Base-by-base conservation (phyloP, 92 coral and sea anemone species). In the Hydrozoanthus gracilis region DNA sequence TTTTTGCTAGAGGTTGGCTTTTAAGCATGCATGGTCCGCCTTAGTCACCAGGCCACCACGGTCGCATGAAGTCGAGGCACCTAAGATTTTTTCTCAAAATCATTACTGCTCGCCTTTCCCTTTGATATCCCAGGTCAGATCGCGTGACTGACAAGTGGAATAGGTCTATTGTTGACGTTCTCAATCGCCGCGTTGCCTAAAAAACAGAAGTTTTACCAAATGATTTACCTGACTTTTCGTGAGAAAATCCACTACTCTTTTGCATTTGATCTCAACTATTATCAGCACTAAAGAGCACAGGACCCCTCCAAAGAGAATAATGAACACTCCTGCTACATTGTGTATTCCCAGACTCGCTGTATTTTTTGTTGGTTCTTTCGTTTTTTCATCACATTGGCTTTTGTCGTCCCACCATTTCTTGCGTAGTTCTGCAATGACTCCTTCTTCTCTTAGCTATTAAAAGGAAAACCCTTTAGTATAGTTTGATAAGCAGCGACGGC, bases 301-400 rank as follows among this genome's bases (percentile, higher is more conserved):
- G 7, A 95, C 95, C 3, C 99, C 99, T 44, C 96, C 99, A 73
- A 90, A 82, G 52, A 96, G 90, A 12, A 96, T 91, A 47, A 96
- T 92, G 56, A 96, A 96, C 16, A 96, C 99, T 0, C 99, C 99
- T 6, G 96, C 99, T 87, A 96, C 83, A 89, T 94, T 96, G 92
- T 96, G 69, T 4, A 96, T 85, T 3, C 90, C 97, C 17, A 96
- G 94, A 49, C 95, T 92, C 18, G 87, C 87, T 6, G 99, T 96
- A 18, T 66, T 66, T 3, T 44, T 10, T 20, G 35, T 17, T 66
- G 71, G 71, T 66, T 66, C 8, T 20, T 66, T n/a, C 8, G 91
- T 15, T 49, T 12, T 89, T 39, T 46, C 86, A 3, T 91, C 83
- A 61, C 99, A 96, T 54, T 96, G 89, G 39, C 96, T 91, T n/a